Percentiles rank a stretch among this genome's conserved stretches.
These are phyloP conservation scores for Anas acuta DNA, from an alignment of 2,797 vertebrate species.

Conservation along the genomic window DNA sequence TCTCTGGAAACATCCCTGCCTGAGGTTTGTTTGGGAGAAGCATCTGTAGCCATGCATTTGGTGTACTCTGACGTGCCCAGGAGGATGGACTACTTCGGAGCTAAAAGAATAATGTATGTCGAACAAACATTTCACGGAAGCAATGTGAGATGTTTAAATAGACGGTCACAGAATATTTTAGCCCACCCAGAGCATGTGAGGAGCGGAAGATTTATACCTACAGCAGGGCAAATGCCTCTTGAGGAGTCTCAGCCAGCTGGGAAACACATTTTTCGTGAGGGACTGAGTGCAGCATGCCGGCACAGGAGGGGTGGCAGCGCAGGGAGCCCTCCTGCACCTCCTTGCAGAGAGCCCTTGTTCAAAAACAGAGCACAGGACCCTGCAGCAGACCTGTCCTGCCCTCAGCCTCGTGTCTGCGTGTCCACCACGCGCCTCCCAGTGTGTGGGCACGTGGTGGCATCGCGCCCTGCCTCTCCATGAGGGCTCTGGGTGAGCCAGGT, in stretches of 20 bases:
- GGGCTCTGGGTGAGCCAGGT: background rate
- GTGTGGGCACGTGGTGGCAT: rapidly evolving
- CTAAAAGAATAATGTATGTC: background rate
- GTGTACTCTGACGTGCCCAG: background rate
- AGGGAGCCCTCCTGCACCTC: background rate
- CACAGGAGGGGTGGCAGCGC: background rate
- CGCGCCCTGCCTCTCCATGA: background rate
- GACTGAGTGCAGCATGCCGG: background rate
- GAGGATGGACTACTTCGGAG: background rate
- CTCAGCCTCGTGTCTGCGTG: background rate
- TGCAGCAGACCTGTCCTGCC: background rate
- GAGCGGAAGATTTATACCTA: slow-evolving; percentile 21
- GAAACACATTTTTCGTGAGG: background rate
- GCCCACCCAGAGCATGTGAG: background rate
- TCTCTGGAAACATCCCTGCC: background rate
- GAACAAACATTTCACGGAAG: slow-evolving; percentile 40
- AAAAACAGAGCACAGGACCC: background rate
- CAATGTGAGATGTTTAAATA: slow-evolving; percentile 42
- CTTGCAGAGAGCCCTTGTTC: background rate
- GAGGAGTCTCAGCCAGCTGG: background rate
- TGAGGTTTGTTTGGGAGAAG: background rate
- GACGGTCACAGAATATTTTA: slow-evolving; percentile 9
- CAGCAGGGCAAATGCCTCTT: slow-evolving; percentile 10
- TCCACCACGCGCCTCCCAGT: background rate
- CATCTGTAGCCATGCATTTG: background rate